Percentiles rank a stretch among this genome's conserved stretches.
Conservation (phyloP, 2,797 vertebrate species). For the Cheirogaleus major region DNA sequence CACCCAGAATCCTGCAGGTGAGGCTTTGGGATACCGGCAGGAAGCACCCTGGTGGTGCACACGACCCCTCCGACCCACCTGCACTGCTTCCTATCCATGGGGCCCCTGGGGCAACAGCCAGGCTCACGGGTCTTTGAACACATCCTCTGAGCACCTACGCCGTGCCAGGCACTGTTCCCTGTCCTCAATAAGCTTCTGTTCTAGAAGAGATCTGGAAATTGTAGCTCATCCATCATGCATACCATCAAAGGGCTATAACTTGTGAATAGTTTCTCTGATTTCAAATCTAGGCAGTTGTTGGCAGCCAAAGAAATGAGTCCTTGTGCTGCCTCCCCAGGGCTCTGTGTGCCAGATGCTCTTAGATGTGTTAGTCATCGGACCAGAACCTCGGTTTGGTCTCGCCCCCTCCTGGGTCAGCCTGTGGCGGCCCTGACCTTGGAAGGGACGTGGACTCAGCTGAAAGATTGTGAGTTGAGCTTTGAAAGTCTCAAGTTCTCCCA, state of each 20-base stretch:
- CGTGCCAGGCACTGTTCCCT: background rate
- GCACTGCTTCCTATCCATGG: fast-evolving
- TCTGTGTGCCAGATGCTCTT: background rate
- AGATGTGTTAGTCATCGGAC: background rate
- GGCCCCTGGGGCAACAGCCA: background rate
- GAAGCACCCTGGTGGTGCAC: background rate
- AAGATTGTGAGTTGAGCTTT: background rate
- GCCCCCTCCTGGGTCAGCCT: background rate
- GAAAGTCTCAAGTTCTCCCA: background rate
- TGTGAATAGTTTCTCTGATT: background rate
- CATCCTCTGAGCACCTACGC: background rate
- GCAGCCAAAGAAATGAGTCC: background rate
- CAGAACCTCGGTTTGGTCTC: background rate
- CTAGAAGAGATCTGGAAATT: background rate
- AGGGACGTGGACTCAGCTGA: background rate
- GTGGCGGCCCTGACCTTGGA: background rate
- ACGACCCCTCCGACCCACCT: background rate
- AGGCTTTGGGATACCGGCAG: background rate
- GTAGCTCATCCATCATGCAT: background rate
- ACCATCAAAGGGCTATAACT: background rate
- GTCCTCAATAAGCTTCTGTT: background rate
- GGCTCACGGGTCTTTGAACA: background rate
- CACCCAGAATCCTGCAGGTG: background rate
- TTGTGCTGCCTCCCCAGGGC: background rate
- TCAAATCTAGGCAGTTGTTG: background rate